These are phyloP conservation scores for Knipowitschia caucasica DNA, from an alignment of 2,797 vertebrate species.

Conservation along the genomic window DNA sequence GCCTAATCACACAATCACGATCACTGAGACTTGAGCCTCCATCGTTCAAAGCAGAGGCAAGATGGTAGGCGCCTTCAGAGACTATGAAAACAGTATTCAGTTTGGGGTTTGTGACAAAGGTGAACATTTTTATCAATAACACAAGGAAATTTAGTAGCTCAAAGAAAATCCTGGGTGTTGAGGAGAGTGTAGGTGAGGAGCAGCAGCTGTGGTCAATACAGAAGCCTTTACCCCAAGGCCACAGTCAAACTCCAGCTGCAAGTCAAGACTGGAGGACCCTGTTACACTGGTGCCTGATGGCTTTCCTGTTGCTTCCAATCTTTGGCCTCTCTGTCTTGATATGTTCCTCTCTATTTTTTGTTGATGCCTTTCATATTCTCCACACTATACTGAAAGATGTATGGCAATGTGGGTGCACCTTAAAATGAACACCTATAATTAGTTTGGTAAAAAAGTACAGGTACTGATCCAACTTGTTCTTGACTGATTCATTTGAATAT, in stretches of 20 bases:
- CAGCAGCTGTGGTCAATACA: slow-evolving; percentile 59
- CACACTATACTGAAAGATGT: slow-evolving; percentile 32
- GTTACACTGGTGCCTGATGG: slow-evolving; percentile 67
- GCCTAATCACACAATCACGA: slow-evolving; percentile 44
- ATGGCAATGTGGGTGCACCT: slow-evolving; percentile 22
- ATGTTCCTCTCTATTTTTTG: too few relatives aligned
- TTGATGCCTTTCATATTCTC: too few relatives aligned
- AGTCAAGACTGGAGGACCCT: slow-evolving; percentile 60
- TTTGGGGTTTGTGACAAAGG: slow-evolving; percentile 23
- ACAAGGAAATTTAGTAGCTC: slow-evolving; percentile 41
- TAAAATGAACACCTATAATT: slow-evolving; percentile 1
- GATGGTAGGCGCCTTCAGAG: slow-evolving; percentile 24
- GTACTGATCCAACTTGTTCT: too few relatives aligned
- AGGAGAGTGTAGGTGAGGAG: slow-evolving; percentile 45
- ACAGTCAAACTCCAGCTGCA: slow-evolving; percentile 56
- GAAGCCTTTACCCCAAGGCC: slow-evolving; percentile 57
- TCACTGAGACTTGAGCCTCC: slow-evolving; percentile 19
- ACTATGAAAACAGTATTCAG: slow-evolving; percentile 31
- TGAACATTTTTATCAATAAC: slow-evolving; percentile 55
- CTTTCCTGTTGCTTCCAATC: slow-evolving; percentile 57
- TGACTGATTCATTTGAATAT: too few relatives aligned
- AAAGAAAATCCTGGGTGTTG: slow-evolving; percentile 37
- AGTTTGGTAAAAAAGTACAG: too few relatives aligned
- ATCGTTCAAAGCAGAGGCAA: slow-evolving; percentile 15
- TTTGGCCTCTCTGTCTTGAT: slow-evolving; percentile 68